Base-by-base conservation (phyloP, 2,888 invertebrate species). In the Lypha dubia region DNA sequence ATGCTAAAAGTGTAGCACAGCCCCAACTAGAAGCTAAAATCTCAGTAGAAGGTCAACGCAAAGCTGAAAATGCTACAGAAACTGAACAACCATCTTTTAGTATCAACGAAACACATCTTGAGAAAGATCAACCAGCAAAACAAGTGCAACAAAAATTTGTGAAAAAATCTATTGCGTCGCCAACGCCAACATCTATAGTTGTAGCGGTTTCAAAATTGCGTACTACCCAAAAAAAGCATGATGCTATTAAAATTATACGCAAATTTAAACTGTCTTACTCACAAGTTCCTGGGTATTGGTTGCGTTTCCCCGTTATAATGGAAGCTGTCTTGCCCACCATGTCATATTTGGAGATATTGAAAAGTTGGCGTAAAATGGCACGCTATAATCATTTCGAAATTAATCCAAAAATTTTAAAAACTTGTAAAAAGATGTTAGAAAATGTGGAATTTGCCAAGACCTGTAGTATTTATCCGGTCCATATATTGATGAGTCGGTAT, bases 231-330 rank as follows among this genome's bases (percentile, higher is more conserved):
- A 86, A 87, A 22, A 75, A 84, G 20, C 68, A 49, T 3, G 87
- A 83, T 49, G 91, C 88, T 6, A 13, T 88, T 62, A 86, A 87
- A n/a, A 88, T 90, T 22, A 85, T 91, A 0, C 77, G 85, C 17
- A 85, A 86, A 46, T 84, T 83, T 53, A 84, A 88, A n/a, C 68
- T 92, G 7, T 70, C 81, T 24, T 88, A 86, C 41, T 87, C 89
- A n/a, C 89, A 91, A 65, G 88, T 92, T 62, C 92, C 92, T n/a
- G 77, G 84, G 0, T 83, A 87, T 73, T 63, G 91, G 28, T 44
- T 89, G 9, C 74, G 73, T 1, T 79, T 88, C 24, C 13, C 84
- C 0, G 53, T 83, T 0, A 85, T 92, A 38, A 87, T 89, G 41
- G 87, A 88, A 9, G 70, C 86, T 17, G 35, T 92, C 15, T 17